Percentiles rank a stretch among this genome's conserved stretches.
These are phyloP conservation scores for Australoheros facetus DNA, from an alignment of 2,797 vertebrate genomes.

Conservation along the genomic window DNA sequence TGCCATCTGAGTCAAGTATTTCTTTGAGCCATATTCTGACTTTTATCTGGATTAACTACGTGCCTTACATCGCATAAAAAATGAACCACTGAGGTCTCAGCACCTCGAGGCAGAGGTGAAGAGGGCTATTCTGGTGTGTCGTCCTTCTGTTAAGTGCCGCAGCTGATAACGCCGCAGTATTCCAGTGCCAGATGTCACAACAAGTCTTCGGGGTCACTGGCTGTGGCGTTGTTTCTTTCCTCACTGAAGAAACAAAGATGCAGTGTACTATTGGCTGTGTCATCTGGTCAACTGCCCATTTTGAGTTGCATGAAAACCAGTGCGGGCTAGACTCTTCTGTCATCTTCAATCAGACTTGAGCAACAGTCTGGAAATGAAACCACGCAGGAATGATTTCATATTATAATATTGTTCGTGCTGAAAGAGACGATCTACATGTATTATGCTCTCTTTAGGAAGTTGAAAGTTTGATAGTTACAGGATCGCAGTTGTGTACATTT, in stretches of 20 bases:
- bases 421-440: not conserved
- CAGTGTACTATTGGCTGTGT: conserved; percentile 76
- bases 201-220: conserved; percentile 60
- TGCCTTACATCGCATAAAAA: not conserved
- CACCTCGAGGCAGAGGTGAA: conserved; percentile 64
- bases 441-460: not conserved
- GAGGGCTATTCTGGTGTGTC: conserved; percentile 61
- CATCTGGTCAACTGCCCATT: conserved; percentile 71
- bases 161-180: conserved; percentile 67
- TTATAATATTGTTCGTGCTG: not conserved
- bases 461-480: not conserved
- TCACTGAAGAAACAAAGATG: conserved; percentile 76
- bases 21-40: not conserved
- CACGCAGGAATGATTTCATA: not conserved
- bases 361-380: not conserved
- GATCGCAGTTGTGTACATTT: not conserved
- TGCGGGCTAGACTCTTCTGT: conserved; percentile 31
- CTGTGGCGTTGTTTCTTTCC: conserved; percentile 63
- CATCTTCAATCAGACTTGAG: conserved; percentile 11
- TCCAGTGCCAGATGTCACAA: conserved; percentile 75
- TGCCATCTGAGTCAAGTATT: not conserved
- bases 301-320: conserved; percentile 43
- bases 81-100: conserved; percentile 21
- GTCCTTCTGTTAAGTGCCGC: conserved; percentile 62
- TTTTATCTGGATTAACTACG: not conserved